Base-by-base conservation (phyloP, 2,113 vertebrate genomes). In the Stigmatopora argus region DNA sequence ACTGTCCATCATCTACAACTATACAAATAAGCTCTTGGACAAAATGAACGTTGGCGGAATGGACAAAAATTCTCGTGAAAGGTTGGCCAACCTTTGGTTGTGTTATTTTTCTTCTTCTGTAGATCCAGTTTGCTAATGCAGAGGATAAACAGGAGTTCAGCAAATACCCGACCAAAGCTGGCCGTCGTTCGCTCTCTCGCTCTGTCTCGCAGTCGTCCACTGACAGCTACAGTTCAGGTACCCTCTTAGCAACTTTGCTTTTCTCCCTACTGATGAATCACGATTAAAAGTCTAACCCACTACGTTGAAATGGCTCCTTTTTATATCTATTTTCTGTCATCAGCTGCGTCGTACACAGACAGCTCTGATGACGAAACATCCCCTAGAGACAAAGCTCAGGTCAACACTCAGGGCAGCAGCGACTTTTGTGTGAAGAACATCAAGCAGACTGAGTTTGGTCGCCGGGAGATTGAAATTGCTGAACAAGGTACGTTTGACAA, bases 351-450 rank as follows among this genome's bases (percentile, higher is more conserved):
- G 0, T 99, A 98, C 88, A 96, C 96, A 0, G 97, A 99, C 89
- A 99, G 97, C 85, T 98, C 96, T 1, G 97, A 99, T n/a, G 97
- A 99, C 6, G 97, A 98, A 80, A 94, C 93, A 18, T 96, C 97
- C 57, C 97, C 97, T 0, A 86, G 97, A 51, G 97, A 99, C 87
- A 98, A 98, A 38, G 91, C 94, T n/a, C 97, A 99, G 90, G 92
- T 93, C 87, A 98, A 96, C 90, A 94, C 93, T 65, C 96, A 95
- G 35, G 93, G 95, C 89, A 95, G 92, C 92, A 96, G 91, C 73
- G 96, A 98, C 75, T 99, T 99, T 90, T 99, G 97, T 0, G 96
- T 99, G 79, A 99, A 99, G 90, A 99, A 98, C 89, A 93, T 98
- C 83, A 99, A 99, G 69, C 97, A 99, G 89, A 94, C 96, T 0